These are phyloP conservation scores for Notothenia coriiceps DNA, from an alignment of 2,113 vertebrate genomes.

Conservation along the genomic window DNA sequence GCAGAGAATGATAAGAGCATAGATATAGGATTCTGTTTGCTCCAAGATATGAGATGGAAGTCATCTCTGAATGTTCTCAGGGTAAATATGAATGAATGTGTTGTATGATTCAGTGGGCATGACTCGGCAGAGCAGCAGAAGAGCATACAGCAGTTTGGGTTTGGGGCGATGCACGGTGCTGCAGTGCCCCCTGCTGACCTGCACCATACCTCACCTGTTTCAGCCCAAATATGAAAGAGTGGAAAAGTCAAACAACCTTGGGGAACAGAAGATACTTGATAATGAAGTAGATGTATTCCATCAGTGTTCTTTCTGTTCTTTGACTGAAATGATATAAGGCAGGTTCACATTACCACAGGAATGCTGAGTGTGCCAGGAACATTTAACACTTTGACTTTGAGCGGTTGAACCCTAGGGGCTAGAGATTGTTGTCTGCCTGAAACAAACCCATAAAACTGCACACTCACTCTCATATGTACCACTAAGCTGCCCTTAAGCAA, in stretches of 20 bases:
- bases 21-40: conserved; percentile 43
- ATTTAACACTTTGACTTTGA: conserved; percentile 2
- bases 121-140: conserved; percentile 62
- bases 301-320: conserved; percentile 20
- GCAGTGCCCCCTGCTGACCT: conserved; percentile 68
- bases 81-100: conserved; percentile 73
- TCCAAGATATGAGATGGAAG: conserved; percentile 20
- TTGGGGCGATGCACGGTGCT: conserved; percentile 25
- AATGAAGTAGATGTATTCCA: neutral
- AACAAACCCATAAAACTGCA: neutral
- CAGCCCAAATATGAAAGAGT: neutral
- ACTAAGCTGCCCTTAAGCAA: neutral
- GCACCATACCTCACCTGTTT: neutral
- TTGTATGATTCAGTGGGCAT: conserved; percentile 58
- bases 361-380: conserved; percentile 3
- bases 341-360: conserved; percentile 23
- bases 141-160: conserved; percentile 13
- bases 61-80: conserved; percentile 50
- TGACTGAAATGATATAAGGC: conserved; percentile 1
- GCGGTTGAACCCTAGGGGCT: conserved; percentile 10
- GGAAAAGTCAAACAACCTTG: neutral
- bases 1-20: conserved; percentile 22
- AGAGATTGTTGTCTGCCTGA: neutral
- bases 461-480: neutral
- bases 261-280: neutral